Base-by-base conservation (phyloP, 1,140 invertebrate genomes). In the Pemphigus obesinymphae region DNA sequence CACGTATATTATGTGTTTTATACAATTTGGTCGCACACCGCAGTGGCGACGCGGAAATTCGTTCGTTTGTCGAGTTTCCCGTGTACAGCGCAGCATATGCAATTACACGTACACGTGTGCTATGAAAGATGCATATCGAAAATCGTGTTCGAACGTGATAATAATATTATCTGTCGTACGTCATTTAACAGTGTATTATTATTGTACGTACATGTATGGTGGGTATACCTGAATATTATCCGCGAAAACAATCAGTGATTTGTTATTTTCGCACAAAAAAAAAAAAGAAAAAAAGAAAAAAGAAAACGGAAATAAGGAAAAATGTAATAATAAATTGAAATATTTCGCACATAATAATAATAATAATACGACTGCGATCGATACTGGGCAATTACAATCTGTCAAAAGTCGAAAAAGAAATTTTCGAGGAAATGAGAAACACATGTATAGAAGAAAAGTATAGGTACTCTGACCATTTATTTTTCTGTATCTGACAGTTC, bases 391-490 rank as follows among this genome's bases (percentile, higher is more conserved):
- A 75, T 75, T 75, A 75, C 72, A 48, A 75, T 53, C 29, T 53
- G 48, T 75, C 72, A 75, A 75, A 75, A 75, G 72, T 75, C 50
- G 31, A 75, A 53, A 70, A 31, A 53, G 48, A 75, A 75, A 31
- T 50, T n/a, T n/a, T 34, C 72, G 20, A 75, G 45, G 72, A 75
- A 55, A 75, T 75, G 31, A 75, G 31, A 53, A 75, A 37, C 48
- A n/a, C 7, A 40, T 20, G 1, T 1, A 17, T 23, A 23, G 29
- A 17, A 75, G 48, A 70, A 70, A 70, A n/a, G n/a, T n/a, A n/a
- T n/a, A n/a, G n/a, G 23, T 29, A 50, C 72, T 53, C 26, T 50
- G 48, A 75, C 72, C 48, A 53, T 75, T 53, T 75, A 53, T 55
- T 53, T 53, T 75, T 75, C 72, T n/a, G 11, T 34, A 34, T 75